Evolutionary conservation across 2,797 vertebrate genomes (phyloP).

Genomic region (Sternotherus odoratus): DNA sequence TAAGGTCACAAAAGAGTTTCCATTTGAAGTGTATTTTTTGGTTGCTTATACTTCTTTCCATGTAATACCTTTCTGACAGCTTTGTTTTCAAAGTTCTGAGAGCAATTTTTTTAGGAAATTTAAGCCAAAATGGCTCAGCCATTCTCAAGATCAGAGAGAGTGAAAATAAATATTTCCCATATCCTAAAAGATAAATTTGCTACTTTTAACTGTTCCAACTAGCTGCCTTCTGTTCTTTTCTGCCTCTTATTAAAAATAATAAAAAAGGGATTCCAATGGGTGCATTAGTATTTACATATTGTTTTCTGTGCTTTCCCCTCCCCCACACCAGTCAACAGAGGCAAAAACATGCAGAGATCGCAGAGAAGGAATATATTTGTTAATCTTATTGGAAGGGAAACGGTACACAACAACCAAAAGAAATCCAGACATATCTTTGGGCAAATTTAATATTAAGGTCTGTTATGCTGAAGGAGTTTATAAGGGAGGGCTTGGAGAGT

Average conservation of each 20-base stretch:
- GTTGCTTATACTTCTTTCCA: neutral
- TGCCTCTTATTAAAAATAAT: neutral
- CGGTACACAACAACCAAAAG: neutral
- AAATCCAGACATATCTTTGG: neutral
- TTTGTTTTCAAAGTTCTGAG: neutral
- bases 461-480: neutral
- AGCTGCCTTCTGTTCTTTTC: neutral
- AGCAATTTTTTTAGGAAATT: neutral
- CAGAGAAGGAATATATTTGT: neutral
- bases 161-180: neutral
- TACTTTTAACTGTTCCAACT: neutral
- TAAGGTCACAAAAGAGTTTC: neutral
- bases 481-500: neutral
- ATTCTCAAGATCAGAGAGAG: neutral
- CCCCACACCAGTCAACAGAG: neutral
- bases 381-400: neutral
- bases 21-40: neutral
- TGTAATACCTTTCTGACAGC: neutral
- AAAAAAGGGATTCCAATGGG: rapidly evolving
- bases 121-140: neutral
- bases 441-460: neutral
- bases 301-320: neutral
- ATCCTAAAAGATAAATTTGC: neutral
- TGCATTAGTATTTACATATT: neutral
- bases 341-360: neutral